phyloP scores from a whole-genome alignment of 2,113 vertebrate genomes.

The Grantiella picta region DNA sequence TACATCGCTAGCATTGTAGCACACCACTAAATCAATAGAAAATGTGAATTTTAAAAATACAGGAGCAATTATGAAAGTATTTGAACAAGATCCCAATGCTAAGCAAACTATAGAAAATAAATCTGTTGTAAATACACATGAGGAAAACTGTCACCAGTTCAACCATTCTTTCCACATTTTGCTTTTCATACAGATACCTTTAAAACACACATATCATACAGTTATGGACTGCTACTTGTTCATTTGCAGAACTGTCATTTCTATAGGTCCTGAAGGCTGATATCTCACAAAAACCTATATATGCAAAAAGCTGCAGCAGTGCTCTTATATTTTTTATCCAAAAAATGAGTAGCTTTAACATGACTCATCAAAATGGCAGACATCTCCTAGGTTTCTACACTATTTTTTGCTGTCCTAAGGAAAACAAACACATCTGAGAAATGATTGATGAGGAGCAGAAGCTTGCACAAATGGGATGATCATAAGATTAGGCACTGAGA shows the following conservation, averaged over 20 bases:
- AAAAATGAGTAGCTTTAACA: not conserved
- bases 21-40: not conserved
- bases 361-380: not conserved
- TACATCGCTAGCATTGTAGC: not conserved
- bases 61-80: not conserved
- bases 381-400: not conserved
- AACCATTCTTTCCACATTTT: not conserved
- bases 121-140: not conserved
- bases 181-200: not conserved
- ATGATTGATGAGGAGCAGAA: not conserved
- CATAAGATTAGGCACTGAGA: not conserved
- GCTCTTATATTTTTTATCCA: not conserved
- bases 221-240: not conserved
- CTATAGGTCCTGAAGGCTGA: not conserved
- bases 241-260: not conserved
- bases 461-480: accelerated
- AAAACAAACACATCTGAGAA: not conserved
- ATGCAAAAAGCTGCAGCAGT: not conserved
- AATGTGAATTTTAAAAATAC: not conserved
- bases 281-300: not conserved
- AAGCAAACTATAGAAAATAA: not conserved
- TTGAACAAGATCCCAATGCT: not conserved
- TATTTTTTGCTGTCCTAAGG: not conserved
- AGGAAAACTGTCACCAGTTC: not conserved
- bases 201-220: not conserved